Base-by-base conservation (phyloP, 2,888 invertebrate species). In the Spatulosminthurus flaviceps region DNA sequence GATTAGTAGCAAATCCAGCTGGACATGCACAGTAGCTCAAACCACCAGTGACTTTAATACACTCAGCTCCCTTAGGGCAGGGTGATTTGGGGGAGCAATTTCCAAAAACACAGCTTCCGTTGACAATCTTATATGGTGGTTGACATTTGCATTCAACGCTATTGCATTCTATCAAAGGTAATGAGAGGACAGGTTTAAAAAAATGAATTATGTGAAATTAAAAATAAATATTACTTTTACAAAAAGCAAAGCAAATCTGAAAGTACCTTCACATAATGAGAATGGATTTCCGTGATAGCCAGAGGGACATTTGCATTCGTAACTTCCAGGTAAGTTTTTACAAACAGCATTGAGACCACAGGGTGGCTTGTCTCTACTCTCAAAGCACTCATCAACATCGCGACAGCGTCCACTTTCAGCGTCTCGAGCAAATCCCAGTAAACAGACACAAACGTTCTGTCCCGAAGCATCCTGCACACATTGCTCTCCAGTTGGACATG, bases 1-100 rank as follows among this genome's bases (percentile, higher is more conserved):
- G 86, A 79, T 91, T 91, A 26, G 94, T 93, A 79, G 92, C 91
- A 87, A 91, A 95, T 21, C 96, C 96, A 87, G 94, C 92, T 7
- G 96, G 96, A 87, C 96, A 96, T 73, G 96, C 96, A 86, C 96
- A 96, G 87, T 96, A 96, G 87, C 95, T 96, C 0, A 95, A 93
- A 73, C 94, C 94, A 29, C 95, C 95, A 19, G 95, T 93, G 84
- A 96, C 95, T 2, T 93, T 92, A 78, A 96, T 94, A 86, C 96
- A 96, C 86, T 96, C 95, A 0, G 96, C 96, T 13, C 95, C 95
- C 81, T 91, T 90, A 0, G 94, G 94, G 87, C 96, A 96, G 84
- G 92, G 92, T 82, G 93, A 93, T 60, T 92, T 92, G 84, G 92
- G 92, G 0, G 92, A 92, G 87, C 96, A 96, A 66, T 94, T 94